Conservation (phyloP, 2,888 invertebrate species). For the Exephanes ischioxanthus region DNA sequence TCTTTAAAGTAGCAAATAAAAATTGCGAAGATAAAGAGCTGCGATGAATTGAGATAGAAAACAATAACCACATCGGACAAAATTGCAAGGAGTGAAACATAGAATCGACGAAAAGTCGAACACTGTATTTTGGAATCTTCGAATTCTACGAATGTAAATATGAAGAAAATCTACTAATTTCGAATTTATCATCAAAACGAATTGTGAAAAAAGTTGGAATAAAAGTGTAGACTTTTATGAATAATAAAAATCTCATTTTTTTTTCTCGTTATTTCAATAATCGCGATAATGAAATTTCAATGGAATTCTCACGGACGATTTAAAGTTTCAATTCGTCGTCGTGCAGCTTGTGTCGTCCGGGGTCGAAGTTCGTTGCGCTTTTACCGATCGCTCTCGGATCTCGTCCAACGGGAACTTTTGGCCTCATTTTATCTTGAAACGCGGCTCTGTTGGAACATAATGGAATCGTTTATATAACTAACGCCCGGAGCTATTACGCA, state of each 20-base stretch:
- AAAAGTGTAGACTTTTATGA: too few relatives aligned
- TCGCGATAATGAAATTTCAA: not conserved
- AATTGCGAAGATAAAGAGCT: too few relatives aligned
- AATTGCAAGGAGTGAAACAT: too few relatives aligned
- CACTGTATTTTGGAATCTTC: too few relatives aligned
- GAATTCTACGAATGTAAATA: not conserved
- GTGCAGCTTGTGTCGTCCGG: not conserved
- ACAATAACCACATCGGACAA: too few relatives aligned
- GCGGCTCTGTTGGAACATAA: not conserved
- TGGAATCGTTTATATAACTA: constrained; percentile 41
- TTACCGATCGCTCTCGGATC: constrained; percentile 5
- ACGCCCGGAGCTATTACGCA: constrained; percentile 19
- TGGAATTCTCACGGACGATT: constrained; percentile 3
- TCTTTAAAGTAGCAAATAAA: too few relatives aligned
- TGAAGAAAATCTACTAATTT: not conserved
- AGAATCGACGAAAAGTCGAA: too few relatives aligned
- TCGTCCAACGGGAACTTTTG: not conserved
- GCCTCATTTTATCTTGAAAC: constrained; percentile 8
- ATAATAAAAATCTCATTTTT: too few relatives aligned
- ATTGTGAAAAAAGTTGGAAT: too few relatives aligned
- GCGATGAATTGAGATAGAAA: too few relatives aligned
- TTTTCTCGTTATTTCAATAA: too few relatives aligned
- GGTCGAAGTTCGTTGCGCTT: not conserved
- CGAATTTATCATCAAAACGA: not conserved
- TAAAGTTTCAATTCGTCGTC: not conserved